Base-by-base conservation (phyloP, 2,797 vertebrate genomes). In the Phoeniculus purpureus region DNA sequence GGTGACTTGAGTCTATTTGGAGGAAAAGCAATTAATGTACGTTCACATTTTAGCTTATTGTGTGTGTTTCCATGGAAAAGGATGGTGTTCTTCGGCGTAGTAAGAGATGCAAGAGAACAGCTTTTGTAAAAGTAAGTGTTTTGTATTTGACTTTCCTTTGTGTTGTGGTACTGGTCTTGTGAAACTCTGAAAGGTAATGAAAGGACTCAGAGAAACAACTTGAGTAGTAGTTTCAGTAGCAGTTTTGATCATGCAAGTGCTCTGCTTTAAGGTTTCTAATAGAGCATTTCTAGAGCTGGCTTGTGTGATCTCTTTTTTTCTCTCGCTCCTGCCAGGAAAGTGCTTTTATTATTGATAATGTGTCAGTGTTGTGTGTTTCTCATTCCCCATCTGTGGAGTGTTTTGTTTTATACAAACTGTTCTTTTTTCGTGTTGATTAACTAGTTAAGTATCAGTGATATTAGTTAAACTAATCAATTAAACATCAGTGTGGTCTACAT, bases 101-200 rank as follows among this genome's bases (percentile, higher is more conserved):
- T 52, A 32, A 27, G 17, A 87, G 56, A n/a, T 29, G 19, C 32
- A 72, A 50, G 60, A 68, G 47, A 67, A 25, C 19, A 67, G 6
- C 27, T 74, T 84, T 84, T 43, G 8, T 37, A 37, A 78, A 89
- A 64, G 66, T 78, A 84, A 92, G 55, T 45, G 52, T 67, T 67
- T 17, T 55, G 5, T 17, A 5, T 64, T 8, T 43, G 7, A 8
- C 54, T 65, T 72, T 65, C 25, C 14, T 48, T 47, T 58, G 37
- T 40, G 23, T 34, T 62, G 17, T 58, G 19, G 8, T 5, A 9
- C 12, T 20, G 18, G n/a, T 40, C 54, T 59, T 59, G 37, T n/a
- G 45, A 78, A 48, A 12, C 48, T 62, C 18, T 34, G 45, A 80
- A 79, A 60, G 29, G 6, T 60, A 56, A 60, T 18, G 25, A 58